A percentile compares a stretch with the other conserved stretches of the same genome.
Conservation (phyloP, 2,113 vertebrate species). For the Ceyx margarethae region DNA sequence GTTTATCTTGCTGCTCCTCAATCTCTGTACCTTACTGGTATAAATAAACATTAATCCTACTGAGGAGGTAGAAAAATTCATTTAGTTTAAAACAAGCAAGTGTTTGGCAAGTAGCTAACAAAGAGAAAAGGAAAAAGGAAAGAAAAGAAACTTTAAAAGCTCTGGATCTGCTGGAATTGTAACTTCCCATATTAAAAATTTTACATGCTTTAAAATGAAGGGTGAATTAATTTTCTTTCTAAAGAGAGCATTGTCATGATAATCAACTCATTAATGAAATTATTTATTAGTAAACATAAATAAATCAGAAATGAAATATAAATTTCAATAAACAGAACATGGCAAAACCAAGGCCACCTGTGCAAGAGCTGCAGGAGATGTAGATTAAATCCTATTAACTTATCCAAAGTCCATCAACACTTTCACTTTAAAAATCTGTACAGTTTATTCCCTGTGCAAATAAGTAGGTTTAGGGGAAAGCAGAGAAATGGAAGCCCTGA, state of each 20-base stretch:
- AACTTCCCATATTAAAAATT: not conserved
- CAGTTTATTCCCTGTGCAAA: not conserved
- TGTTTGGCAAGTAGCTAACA: constrained; percentile 8
- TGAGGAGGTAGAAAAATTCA: constrained; percentile 7
- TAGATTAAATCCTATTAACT: not conserved
- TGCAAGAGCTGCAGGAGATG: not conserved
- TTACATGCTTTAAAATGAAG: not conserved
- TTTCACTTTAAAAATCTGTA: not conserved
- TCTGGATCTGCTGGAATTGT: not conserved
- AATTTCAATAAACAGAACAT: not conserved
- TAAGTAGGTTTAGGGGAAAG: not conserved
- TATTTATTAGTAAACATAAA: constrained; percentile 17
- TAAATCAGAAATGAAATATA: constrained; percentile 13
- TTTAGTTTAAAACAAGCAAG: constrained; percentile 22
- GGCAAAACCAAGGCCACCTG: not conserved
- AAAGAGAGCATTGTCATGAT: not conserved
- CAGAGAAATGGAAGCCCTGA: not conserved
- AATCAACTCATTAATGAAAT: not conserved
- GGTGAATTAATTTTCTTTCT: constrained; percentile 10
- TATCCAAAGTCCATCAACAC: not conserved
- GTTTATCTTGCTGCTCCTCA: constrained; percentile 15
- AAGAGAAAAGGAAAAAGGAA: not conserved
- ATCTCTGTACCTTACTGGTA: not conserved
- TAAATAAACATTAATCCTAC: constrained; percentile 16
- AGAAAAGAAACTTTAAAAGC: not conserved